phyloP scores from a whole-genome alignment of 30 jellyfish, hydroid and myxozoan genomes.

The Morbakka virulenta region DNA sequence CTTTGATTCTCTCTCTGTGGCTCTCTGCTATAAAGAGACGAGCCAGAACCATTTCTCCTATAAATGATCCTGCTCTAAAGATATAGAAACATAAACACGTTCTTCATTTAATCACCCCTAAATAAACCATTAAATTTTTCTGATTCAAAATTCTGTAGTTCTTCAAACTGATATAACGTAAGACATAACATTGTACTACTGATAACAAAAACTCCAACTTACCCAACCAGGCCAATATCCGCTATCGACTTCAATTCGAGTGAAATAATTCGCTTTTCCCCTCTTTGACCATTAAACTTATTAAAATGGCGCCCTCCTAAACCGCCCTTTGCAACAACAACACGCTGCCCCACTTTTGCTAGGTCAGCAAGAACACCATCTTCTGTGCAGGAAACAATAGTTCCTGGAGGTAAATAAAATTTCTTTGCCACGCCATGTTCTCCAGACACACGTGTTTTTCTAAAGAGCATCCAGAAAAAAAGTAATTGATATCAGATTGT shows the following conservation, averaged over 20 bases:
- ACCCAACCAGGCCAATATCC: slow-evolving; percentile 94
- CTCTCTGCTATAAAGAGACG: no score
- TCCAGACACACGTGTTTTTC: slow-evolving; percentile 29
- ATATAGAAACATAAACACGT: no score
- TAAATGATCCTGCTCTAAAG: no score
- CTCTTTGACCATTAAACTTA: slow-evolving; percentile 64
- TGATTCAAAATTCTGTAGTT: no score
- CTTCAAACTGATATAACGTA: neutral
- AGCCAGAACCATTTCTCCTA: no score
- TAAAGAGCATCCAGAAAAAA: no score
- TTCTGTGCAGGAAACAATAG: slow-evolving; percentile 49
- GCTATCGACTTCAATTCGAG: slow-evolving; percentile 77
- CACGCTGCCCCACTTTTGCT: slow-evolving; percentile 20
- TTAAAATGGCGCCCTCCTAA: slow-evolving; percentile 81
- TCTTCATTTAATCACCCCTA: no score
- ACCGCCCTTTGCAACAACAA: slow-evolving; percentile 76
- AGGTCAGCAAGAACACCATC: slow-evolving; percentile 43
- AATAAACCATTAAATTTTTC: no score
- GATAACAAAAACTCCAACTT: neutral
- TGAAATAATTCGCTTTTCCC: slow-evolving; percentile 43
- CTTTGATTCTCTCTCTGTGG: no score
- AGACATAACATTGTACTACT: neutral
- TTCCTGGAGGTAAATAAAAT: slow-evolving; percentile 82
- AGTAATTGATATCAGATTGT: no score
- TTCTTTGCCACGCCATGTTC: slow-evolving; percentile 41